Base-by-base conservation (phyloP, 2,888 invertebrate species). In the Drosophila mimica region DNA sequence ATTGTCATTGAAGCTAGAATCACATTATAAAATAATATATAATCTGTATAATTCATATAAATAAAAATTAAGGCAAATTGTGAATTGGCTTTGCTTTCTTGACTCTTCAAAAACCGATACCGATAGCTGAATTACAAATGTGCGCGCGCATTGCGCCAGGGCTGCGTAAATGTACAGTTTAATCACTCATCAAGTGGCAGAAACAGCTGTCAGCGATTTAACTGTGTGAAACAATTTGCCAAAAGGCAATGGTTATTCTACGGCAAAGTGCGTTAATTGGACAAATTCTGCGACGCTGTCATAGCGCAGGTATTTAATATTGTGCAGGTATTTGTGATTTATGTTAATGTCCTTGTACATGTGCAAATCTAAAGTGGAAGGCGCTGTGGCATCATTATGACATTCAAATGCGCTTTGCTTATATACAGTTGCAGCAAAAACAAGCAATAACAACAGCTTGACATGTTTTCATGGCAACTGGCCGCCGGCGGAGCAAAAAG, bases 401-500 rank as follows among this genome's bases (percentile, higher is more conserved):
- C 46, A 61, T 56, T 49, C 38, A 70, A 61, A 53, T 48, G 30
- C 28, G 15, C 46, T 62, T 57, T 51, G 17, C 56, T 49, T 62
- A 70, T 13, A n/a, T 25, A 11, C 25, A 74, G 76, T 71, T 75
- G 70, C 68, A 40, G 63, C 64, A 17, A 65, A 46, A 28, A 48
- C 49, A 1, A 57, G 49, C 40, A 67, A 11, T 25, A 46, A 25
- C 2, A 66, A 30, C 58, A 69, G 63, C 8, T 71, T 90, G 38
- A 87, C 91, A 53, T 89, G 91, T 40, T 93, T 91, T 48, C 82
- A 90, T 51, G 92, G 93, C 6, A 53, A 72, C 33, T 93, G 93
- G 93, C 93, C 93, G 1, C 49, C 84, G 15, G 75, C 91, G 25
- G 92, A 93, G 49, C 91, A 92, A 70, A 84, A 84, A 40, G 81